phyloP scores from a whole-genome alignment of 2,797 vertebrate species.

The Glyptemys insculpta region DNA sequence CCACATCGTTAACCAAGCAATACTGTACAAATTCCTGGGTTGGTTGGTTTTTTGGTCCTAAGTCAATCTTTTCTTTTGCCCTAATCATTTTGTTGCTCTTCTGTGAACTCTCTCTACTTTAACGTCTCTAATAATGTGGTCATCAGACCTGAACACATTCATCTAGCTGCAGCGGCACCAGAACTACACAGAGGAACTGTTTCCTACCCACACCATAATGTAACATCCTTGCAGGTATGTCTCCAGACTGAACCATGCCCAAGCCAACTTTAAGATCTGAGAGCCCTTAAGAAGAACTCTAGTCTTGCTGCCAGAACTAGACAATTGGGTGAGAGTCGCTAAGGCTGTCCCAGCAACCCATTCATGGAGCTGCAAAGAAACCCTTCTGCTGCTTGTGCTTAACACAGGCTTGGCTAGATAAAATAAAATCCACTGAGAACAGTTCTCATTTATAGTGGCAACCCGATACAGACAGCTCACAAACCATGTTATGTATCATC shows the following conservation, averaged over 20 bases:
- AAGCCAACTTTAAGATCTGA: neutral
- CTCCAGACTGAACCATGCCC: neutral
- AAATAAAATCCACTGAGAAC: neutral
- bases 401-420: neutral
- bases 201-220: neutral
- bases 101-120: too few relatives aligned
- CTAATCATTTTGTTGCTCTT: too few relatives aligned
- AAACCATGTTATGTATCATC: neutral
- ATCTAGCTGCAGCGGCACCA: too few relatives aligned
- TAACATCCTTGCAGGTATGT: neutral
- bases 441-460: neutral
- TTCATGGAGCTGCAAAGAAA: neutral
- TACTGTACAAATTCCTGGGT: too few relatives aligned
- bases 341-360: neutral
- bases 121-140: too few relatives aligned
- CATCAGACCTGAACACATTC: too few relatives aligned
- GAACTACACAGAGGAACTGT: neutral
- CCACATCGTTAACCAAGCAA: too few relatives aligned
- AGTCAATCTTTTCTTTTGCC: too few relatives aligned
- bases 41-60: too few relatives aligned
- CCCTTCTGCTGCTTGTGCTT: neutral
- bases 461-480: neutral
- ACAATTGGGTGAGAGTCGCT: neutral
- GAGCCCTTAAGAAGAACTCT: neutral
- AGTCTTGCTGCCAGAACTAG: neutral